Evolutionary conservation across 2,797 vertebrate genomes (phyloP), one percentile per base, ranked within the genome.

Genomic region (Hipposideros larvatus): DNA sequence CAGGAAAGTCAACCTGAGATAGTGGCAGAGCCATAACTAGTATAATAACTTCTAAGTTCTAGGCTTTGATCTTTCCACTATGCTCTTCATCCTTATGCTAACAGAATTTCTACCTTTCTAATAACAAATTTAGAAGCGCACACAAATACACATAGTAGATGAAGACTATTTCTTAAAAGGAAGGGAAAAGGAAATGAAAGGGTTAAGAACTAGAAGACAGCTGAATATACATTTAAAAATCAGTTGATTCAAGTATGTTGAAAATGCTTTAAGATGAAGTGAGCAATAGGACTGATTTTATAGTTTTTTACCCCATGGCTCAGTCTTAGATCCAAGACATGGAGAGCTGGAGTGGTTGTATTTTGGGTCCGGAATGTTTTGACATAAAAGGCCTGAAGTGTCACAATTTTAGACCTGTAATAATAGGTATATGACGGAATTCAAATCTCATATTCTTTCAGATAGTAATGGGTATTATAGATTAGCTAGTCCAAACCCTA

Each of bases 381-480:
- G 66, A 87, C 55, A 85, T 63, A 82, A 70, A 90, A 80, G 48
- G 31, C 77, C 57, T 37, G 8, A 61, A 89, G 31, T n/a, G 24
- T 91, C 79, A 28, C 48, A 34, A 68, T 66, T 91, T 85, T 90
- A 90, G 28, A 84, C 18, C 22, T 65, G 16, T 68, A 61, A 61
- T 68, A 61, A 61, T 43, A 75, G 9, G 4, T 31, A 87, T 8
- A 41, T 1, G n/a, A 43, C 19, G 26, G 15, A 71, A 53, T 90
- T 24, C 91, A 96, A 87, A 59, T 74, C 55, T 82, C 55, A n/a
- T 4, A 66, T 65, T 87, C 51, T 83, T 80, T 87, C 46, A 77
- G 37, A 11, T 59, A 80, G 3, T 51, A 70, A 92, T 66, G 5
- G 31, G 53, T 74, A 92, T 78, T 51, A 28, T 28, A 70, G 48